Base-by-base conservation (phyloP, 2,797 vertebrate genomes). In the Crocidura indochinensis region DNA sequence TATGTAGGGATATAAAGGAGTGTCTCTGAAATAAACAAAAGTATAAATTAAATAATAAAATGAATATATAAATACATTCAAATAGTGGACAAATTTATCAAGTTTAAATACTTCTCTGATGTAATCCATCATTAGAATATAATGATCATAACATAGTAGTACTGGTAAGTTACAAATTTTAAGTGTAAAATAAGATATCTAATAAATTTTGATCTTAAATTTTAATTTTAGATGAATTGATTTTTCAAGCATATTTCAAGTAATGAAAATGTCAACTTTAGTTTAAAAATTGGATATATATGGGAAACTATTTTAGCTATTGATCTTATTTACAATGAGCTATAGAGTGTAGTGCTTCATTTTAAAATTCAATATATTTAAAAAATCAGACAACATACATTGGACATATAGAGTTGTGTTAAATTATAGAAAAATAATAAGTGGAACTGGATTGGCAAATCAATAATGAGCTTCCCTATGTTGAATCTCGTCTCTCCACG, bases 171-270 rank as follows among this genome's bases (percentile, higher is more conserved):
- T 91, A 47, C 6, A 74, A 85, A 91, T 82, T 9, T 27, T 44
- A 88, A 14, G 79, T 38, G 76, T 76, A 24, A 89, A 84, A 65
- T 75, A 67, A 53, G 0, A 10, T 51, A 19, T 46, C 38, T 65
- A 85, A 83, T 15, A 19, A 60, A 74, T 27, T 15, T 68, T 62
- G 67, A 78, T 51, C 27, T 64, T 27, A 76, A 80, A 12, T 72
- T 38, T 74, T 82, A 74, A 64, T 84, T 94, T 84, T 22, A 89
- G 20, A 22, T 84, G 44, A 84, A 84, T 69, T 73, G 2, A 89
- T 24, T 75, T 38, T 17, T 20, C 90, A 46, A 12, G 47, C 56
- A 85, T 31, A 65, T 53, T 88, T 56, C 10, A 68, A 38, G 12
- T 29, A 31, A 67, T 68, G 31, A 73, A 72, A 51, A 4, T 22